Base-by-base conservation (phyloP, 2,797 vertebrate genomes). In the Ispidina lecontei region DNA sequence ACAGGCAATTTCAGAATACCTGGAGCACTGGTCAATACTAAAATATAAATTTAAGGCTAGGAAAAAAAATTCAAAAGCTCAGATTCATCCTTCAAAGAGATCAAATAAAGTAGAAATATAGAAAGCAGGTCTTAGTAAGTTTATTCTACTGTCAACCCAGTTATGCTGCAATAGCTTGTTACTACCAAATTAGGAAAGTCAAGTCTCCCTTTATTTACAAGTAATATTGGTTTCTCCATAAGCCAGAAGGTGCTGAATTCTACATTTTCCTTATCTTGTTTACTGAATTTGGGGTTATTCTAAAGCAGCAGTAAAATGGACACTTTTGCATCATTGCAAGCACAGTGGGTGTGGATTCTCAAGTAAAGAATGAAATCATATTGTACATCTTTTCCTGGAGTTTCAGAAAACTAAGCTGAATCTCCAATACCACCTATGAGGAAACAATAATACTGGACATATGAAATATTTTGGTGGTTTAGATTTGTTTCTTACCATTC, bases 51-150 rank as follows among this genome's bases (percentile, higher is more conserved):
- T 92, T 64, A 84, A 87, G 72, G 39, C 54, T 47, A 80, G 11
- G 52, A 29, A 14, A 29, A 68, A 41, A 37, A 55, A 29, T 69
- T 91, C 22, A 78, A 47, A 85, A 94, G 55, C 51, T 92, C 55
- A 65, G 12, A 84, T 77, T 77, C n/a, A 43, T 31, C 51, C 35
- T 89, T 91, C 69, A 87, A 69, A 90, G 69, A 81, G 54, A 90
- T 74, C 51, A 94, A 43, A 80, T 69, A 52, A 44, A 8, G 39
- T 88, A 39, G 8, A 87, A 89, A 73, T 77, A 74, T 20, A 75
- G 59, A 83, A 89, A 90, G 54, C 90, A 90, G 81, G 75, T 89
- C 68, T 89, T 89, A 77, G 56, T 47, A 93, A 80, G 60, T 35
- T 81, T 55, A 76, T 91, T 93, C 88, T 71, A 28, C 58, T 77